Evolutionary conservation across 2,888 invertebrate genomes (phyloP).

Genomic region (Ochlodes sylvanus): DNA sequence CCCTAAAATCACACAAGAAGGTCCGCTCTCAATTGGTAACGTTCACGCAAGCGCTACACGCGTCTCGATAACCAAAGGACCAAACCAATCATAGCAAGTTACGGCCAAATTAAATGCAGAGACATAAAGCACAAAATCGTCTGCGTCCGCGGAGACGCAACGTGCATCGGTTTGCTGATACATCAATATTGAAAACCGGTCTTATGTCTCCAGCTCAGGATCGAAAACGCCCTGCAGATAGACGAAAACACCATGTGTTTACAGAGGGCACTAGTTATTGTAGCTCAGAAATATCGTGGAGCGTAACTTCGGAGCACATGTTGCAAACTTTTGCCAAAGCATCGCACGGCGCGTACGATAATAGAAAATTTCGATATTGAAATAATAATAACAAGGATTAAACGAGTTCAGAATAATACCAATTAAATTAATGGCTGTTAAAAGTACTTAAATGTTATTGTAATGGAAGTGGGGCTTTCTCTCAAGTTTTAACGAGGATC

Average conservation of each 20-base stretch:
- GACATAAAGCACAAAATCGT: slow-evolving; percentile 67
- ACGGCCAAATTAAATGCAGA: slow-evolving; percentile 58
- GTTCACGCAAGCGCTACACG: slow-evolving; percentile 58
- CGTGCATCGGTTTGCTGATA: slow-evolving; percentile 72
- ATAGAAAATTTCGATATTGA: slow-evolving; percentile 19
- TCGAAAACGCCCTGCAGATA: slow-evolving; percentile 66
- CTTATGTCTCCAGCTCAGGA: slow-evolving; percentile 71
- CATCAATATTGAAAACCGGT: slow-evolving; percentile 78
- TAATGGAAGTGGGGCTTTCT: slow-evolving; percentile 52
- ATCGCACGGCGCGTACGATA: slow-evolving; percentile 20
- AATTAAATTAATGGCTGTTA: slow-evolving; percentile 47
- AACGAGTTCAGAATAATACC: slow-evolving; percentile 47
- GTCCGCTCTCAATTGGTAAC: slow-evolving; percentile 40
- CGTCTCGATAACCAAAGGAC: slow-evolving; percentile 56
- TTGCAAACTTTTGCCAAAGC: slow-evolving; percentile 62
- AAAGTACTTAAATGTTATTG: slow-evolving; percentile 47
- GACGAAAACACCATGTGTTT: slow-evolving; percentile 73
- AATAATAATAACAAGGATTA: slow-evolving; percentile 39
- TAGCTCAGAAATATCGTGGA: slow-evolving; percentile 64
- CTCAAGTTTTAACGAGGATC: slow-evolving; percentile 51
- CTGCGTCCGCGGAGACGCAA: slow-evolving; percentile 56
- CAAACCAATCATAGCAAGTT: slow-evolving; percentile 44
- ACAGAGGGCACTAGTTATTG: slow-evolving; percentile 65
- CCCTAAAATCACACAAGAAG: slow-evolving; percentile 47
- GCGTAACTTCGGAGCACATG: slow-evolving; percentile 67